phyloP scores from a whole-genome alignment of 37 sponge, comb jelly and placozoan species.

The Chondrilla cf. caribensis region DNA sequence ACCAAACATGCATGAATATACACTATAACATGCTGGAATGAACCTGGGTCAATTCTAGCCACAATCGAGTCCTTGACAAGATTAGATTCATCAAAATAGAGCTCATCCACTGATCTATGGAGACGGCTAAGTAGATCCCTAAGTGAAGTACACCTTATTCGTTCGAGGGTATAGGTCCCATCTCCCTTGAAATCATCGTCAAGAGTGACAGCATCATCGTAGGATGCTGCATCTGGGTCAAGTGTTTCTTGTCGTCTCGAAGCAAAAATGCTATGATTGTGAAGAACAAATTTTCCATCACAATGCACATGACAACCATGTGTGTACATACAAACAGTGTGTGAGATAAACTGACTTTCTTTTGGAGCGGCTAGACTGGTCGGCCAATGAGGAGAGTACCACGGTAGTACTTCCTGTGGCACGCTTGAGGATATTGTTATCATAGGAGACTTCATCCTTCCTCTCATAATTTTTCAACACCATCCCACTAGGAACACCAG shows the following conservation, averaged over 20 bases:
- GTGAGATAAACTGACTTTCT: too few relatives aligned
- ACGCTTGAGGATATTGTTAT: background rate
- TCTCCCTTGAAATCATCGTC: background rate
- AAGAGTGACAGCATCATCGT: background rate
- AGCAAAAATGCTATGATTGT: too few relatives aligned
- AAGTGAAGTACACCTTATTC: background rate
- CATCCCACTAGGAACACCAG: background rate
- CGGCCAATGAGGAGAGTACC: background rate
- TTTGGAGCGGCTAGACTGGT: too few relatives aligned
- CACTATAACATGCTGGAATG: too few relatives aligned
- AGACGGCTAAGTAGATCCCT: background rate
- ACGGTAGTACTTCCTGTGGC: background rate
- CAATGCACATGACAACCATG: too few relatives aligned
- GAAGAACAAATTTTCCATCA: too few relatives aligned
- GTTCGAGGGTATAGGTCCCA: constrained; percentile 11
- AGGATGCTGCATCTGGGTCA: background rate
- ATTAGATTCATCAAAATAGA: background rate
- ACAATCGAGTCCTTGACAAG: background rate
- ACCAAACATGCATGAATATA: too few relatives aligned
- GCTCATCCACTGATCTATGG: background rate
- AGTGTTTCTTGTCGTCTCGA: too few relatives aligned
- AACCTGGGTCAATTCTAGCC: constrained; percentile 19
- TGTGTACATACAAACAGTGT: too few relatives aligned
- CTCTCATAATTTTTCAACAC: background rate
- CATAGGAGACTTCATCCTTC: background rate